These are phyloP conservation scores for Rosalia funebris DNA, from an alignment of 2,888 invertebrate species.

Conservation along the genomic window DNA sequence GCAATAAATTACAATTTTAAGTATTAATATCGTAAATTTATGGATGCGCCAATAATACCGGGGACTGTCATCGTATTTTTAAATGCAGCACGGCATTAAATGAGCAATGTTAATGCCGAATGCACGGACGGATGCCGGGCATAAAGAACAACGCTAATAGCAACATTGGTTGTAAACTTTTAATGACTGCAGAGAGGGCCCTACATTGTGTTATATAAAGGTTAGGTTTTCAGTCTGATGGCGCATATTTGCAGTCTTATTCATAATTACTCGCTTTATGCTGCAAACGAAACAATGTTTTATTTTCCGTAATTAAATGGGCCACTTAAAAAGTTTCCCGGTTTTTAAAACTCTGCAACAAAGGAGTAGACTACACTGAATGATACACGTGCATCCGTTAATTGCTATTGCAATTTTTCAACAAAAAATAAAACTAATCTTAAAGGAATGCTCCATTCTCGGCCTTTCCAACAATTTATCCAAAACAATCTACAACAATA, in stretches of 20 bases:
- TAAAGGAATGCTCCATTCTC: too few relatives aligned
- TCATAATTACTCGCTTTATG: constrained; percentile 34
- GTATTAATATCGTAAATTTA: constrained; percentile 58
- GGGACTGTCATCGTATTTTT: constrained; percentile 58
- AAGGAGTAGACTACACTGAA: too few relatives aligned
- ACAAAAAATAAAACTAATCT: too few relatives aligned
- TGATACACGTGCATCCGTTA: too few relatives aligned
- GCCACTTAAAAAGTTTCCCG: not conserved
- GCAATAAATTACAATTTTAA: constrained; percentile 59
- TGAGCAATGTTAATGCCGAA: constrained; percentile 58
- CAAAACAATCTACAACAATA: too few relatives aligned
- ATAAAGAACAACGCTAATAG: constrained; percentile 57
- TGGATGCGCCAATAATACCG: constrained; percentile 57
- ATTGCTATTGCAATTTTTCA: too few relatives aligned
- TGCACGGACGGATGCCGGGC: constrained; percentile 52
- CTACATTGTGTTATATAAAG: constrained; percentile 45
- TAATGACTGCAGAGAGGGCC: constrained; percentile 53
- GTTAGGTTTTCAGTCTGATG: constrained; percentile 38
- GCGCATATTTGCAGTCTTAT: constrained; percentile 39
- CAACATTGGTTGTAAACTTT: constrained; percentile 58
- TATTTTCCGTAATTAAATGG: constrained; percentile 18
- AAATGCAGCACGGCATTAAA: constrained; percentile 56
- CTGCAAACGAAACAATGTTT: constrained; percentile 20
- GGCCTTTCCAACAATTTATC: too few relatives aligned
- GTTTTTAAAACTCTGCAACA: not conserved